Percentiles rank a stretch among this genome's conserved stretches.
Evolutionary conservation across 2,888 invertebrate genomes (phyloP).

Genomic region (Microplitis manilae): DNA sequence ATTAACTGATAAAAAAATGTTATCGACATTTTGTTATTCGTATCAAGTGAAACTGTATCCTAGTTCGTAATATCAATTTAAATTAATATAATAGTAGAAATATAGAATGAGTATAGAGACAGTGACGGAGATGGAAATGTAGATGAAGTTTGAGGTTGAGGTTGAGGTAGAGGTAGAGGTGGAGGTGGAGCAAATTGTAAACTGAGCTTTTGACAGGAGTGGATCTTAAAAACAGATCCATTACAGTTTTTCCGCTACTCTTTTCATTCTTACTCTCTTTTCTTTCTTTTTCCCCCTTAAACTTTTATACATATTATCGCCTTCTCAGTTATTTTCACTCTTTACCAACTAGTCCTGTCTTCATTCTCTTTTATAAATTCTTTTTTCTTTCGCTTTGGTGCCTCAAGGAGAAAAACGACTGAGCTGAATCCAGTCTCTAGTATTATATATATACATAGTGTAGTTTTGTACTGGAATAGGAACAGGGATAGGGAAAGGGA

Average conservation of each 20-base stretch:
- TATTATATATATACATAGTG: background rate
- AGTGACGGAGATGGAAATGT: conserved; percentile 40
- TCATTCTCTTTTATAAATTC: conserved; percentile 8
- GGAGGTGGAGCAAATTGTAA: conserved; percentile 9
- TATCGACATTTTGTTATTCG: too few relatives aligned
- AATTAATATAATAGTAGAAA: too few relatives aligned
- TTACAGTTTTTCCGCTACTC: conserved; percentile 60
- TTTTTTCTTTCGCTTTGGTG: conserved; percentile 26
- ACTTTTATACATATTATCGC: conserved; percentile 6
- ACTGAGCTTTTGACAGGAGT: conserved; percentile 38
- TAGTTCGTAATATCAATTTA: too few relatives aligned
- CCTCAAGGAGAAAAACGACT: conserved; percentile 35
- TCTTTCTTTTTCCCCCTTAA: conserved; percentile 5
- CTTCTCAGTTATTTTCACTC: background rate
- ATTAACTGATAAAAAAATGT: too few relatives aligned
- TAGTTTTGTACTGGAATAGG: background rate
- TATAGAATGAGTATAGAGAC: background rate
- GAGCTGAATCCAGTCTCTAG: conserved; percentile 19
- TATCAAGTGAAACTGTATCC: too few relatives aligned
- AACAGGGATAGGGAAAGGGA: background rate
- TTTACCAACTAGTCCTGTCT: background rate
- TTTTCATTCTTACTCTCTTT: conserved; percentile 36
- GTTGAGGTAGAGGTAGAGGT: background rate
- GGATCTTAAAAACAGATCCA: conserved; percentile 65
- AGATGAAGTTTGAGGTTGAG: conserved; percentile 40